Evolutionary conservation across 2,113 vertebrate species (phyloP), one percentile per base, ranked within the genome.

Genomic region (Meles meles): DNA sequence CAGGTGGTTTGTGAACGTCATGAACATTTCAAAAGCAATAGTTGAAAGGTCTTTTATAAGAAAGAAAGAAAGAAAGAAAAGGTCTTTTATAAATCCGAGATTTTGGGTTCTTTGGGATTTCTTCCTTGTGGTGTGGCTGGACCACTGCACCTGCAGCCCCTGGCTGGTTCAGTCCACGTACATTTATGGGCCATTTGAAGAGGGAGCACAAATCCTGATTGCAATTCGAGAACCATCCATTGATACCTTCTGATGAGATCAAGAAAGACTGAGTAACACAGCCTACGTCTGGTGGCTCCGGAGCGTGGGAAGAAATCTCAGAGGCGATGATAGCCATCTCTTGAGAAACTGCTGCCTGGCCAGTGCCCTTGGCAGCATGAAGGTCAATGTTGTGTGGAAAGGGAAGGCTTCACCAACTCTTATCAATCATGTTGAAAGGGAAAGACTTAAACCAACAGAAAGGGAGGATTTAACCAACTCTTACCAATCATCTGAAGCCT

Each of bases 101-200:
- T 65, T 25, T 84, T 76, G 72, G n/a, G 27, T 34, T 94, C 17
- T 93, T 82, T 47, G n/a, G 25, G 31, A 37, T 76, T 80, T 81
- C 4, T 49, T 72, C 29, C 89, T 55, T 29, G 4, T 34, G 59
- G 52, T n/a, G 1, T 8, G 21, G 4, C 20, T 44, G 23, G 42
- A 27, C 7, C 5, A 29, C 42, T 44, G 25, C 37, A 52, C 13
- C 55, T 6, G 7, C 34, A 67, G 67, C 11, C 47, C 29, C 2
- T 2, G 6, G 11, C 14, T 39, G 34, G 65, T 34, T 42, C 39
- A 39, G 44, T 31, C 76, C 29, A 21, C 3, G 3, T 15, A 1
- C 18, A 9, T n/a, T 59, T 42, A n/a, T 21, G 31, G 88, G 23
- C 79, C 42, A 23, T 34, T 47, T 34, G 90, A 47, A 67, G 47